phyloP scores from a whole-genome alignment of 2,113 vertebrate species.

The Myiozetetes cayanensis region DNA sequence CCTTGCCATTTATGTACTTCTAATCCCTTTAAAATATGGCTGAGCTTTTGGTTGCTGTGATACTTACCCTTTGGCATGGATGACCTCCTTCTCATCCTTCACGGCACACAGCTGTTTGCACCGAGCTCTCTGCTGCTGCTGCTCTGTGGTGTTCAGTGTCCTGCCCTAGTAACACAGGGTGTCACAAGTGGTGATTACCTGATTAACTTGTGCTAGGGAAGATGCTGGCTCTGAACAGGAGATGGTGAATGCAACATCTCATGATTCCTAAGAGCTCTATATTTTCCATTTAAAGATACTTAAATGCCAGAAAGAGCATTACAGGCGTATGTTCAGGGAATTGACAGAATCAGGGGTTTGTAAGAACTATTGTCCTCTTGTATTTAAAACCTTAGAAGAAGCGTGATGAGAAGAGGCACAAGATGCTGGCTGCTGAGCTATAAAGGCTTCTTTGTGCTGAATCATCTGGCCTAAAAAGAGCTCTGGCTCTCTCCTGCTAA shows the following conservation, averaged over 20 bases:
- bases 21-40: neutral
- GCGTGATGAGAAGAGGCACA: neutral
- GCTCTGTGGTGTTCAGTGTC: neutral
- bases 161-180: neutral
- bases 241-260: fast-evolving
- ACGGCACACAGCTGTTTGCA: fast-evolving
- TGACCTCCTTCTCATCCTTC: neutral
- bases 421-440: neutral
- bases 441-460: conserved; percentile 12
- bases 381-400: conserved; percentile 11
- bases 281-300: neutral
- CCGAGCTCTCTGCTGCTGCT: neutral
- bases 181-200: neutral
- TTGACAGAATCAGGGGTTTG: neutral
- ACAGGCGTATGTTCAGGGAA: neutral
- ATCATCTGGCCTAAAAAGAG: neutral
- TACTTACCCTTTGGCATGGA: neutral
- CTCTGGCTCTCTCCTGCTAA: neutral
- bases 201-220: neutral
- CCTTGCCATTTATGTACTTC: neutral
- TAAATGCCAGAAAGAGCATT: neutral
- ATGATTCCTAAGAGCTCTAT: neutral
- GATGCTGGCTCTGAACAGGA: neutral
- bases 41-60: neutral
- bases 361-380: neutral